Evolutionary conservation across 2,113 vertebrate species (phyloP), one percentile per base, ranked within the genome.

Genomic region (Trematomus loennbergii): DNA sequence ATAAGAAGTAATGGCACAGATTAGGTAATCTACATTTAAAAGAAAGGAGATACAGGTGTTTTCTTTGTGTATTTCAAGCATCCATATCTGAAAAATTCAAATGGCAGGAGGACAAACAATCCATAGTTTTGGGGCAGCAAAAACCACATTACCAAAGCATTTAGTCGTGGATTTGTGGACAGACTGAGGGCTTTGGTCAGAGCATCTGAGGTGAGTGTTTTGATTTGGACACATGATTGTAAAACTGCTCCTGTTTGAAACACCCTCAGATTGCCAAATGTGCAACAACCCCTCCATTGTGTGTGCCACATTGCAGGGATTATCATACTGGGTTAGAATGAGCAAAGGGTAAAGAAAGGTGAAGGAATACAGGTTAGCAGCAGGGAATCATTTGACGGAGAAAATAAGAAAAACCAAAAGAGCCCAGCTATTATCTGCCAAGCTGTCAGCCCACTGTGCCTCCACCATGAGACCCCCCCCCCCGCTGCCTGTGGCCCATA

Each of bases 401-500:
- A 40, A 40, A 40, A 29, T 29, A 40, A n/a, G 12, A 29, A 29
- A 57, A 20, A 36, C 33, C 29, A 54, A 65, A 57, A 61, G 46
- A 78, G 60, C 45, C 49, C 33, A 71, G 61, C 29, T 13, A 71
- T 58, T 43, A 81, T 83, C 55, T 85, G 57, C 55, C 11, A 11
- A 45, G 46, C 48, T 68, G 71, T 67, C 49, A 29, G 12, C 46
- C 52, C 36, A 53, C 36, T 55, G 55, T 53, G 73, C 36, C 58
- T 81, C 60, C 1, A 18, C 59, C 18, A 2, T 20, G 46, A 67
- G 59, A 64, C 69, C 81, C 78, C 78, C 65, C 80, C 79, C 77
- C 77, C 80, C 75, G 67, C 77, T 65, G 29, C 29, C 29, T 29
- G 57, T 88, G 86, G 73, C 82, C 89, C 87, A 89, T 52, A 92